A percentile compares a stretch with the other conserved stretches of the same genome.
Conservation (phyloP, 2,797 vertebrate species). For the Ibycter americanus region DNA sequence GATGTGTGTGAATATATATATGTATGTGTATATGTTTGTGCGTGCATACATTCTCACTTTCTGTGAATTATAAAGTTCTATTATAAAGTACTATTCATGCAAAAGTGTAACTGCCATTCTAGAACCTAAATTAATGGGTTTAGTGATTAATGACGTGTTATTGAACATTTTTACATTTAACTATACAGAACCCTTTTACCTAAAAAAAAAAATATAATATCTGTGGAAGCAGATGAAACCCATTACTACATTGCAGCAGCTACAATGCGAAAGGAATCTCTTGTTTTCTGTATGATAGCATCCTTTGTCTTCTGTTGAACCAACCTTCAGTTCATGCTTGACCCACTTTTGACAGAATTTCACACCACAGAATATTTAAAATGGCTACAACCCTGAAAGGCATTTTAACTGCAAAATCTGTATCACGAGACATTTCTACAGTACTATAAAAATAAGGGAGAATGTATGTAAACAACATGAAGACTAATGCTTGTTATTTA, state of each 20-base stretch:
- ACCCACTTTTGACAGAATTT: constrained; percentile 67
- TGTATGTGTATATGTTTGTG: not conserved
- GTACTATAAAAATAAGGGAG: not conserved
- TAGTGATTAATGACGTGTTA: not conserved
- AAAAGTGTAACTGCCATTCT: not conserved
- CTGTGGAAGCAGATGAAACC: not conserved
- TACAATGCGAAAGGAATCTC: constrained; percentile 13
- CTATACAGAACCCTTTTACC: not conserved
- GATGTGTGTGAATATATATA: not conserved
- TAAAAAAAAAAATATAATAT: not conserved
- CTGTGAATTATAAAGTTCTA: not conserved
- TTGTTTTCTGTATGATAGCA: constrained; percentile 39
- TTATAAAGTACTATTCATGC: not conserved
- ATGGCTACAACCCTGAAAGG: constrained; percentile 30
- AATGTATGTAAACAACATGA: not conserved
- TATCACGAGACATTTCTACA: not conserved
- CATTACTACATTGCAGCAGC: not conserved
- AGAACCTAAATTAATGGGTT: not conserved
- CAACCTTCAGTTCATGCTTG: constrained; percentile 59
- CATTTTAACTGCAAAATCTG: constrained; percentile 21
- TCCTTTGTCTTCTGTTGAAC: constrained; percentile 45
- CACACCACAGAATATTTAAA: constrained; percentile 29
- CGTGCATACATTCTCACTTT: accelerated
- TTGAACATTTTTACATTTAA: not conserved
- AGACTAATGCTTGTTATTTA: not conserved